Evolutionary conservation across 2,888 invertebrate species (phyloP), one percentile per base, ranked within the genome.

Genomic region (Phorcus lineatus): DNA sequence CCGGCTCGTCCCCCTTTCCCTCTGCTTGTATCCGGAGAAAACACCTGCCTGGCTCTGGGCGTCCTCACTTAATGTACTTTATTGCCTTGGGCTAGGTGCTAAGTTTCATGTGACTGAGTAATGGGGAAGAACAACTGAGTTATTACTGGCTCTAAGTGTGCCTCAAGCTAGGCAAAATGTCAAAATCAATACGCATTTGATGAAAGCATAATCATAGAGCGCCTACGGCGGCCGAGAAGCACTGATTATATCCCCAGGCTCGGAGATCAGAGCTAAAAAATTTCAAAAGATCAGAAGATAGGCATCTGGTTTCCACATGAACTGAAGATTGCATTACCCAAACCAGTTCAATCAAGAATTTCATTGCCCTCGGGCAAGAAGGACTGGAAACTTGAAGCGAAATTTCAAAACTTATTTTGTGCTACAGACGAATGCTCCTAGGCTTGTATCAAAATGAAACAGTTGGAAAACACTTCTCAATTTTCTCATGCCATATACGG

Each of bases 201-300:
- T 83, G 84, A 83, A 84, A 83, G 84, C 80, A 80, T 84, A 83
- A 84, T 84, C 84, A 57, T 78, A 70, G 66, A 47, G 75, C 28
- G 81, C 84, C 81, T 16, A 19, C 22, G 80, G 81, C 80, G 52
- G 22, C 17, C 22, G 31, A 55, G 74, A 70, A 70, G 53, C 36
- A 36, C 53, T 76, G 76, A 76, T 76, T 76, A 76, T 55, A 55
- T 76, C 76, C 76, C 55, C 55, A 17, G 76, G 76, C 76, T 31
- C 6, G 31, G 76, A 76, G 76, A 76, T 76, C 76, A 76, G 55
- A 76, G 76, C 55, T 70, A 55, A 76, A 76, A 76, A 53, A 54
- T 76, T 76, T 76, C 54, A 76, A 76, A 76, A 76, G 76, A 76
- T 76, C 76, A 76, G 76, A 76, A 53, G 54, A 76, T 70, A 70